A percentile compares a stretch with the other conserved stretches of the same genome.
phyloP scores from a whole-genome alignment of 35 echinoderm and acorn worm genomes.

The Ophiothrix spiculata region DNA sequence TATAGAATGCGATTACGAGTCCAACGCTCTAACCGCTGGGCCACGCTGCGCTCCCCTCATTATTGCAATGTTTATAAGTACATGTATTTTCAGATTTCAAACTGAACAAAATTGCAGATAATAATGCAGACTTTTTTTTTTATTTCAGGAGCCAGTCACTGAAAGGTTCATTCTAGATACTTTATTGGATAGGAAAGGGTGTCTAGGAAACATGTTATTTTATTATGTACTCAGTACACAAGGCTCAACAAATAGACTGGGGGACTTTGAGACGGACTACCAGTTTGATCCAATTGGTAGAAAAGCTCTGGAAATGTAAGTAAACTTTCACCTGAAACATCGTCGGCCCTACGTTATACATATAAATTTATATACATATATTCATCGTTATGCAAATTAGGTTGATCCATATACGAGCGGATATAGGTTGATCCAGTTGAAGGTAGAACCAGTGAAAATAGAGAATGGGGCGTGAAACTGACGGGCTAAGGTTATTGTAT shows the following conservation, averaged over 20 bases:
- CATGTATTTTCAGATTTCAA: no score
- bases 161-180: slow-evolving; percentile 50
- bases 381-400: not conserved
- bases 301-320: slow-evolving; percentile 57
- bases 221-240: slow-evolving; percentile 66
- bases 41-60: no score
- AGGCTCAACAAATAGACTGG: slow-evolving; percentile 72
- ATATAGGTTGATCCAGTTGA: not conserved
- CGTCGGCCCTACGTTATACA: not conserved
- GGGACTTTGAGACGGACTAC: slow-evolving; percentile 83
- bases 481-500: not conserved
- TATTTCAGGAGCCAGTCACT: slow-evolving; percentile 21
- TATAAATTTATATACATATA: not conserved
- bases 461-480: not conserved
- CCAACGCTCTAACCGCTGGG: no score
- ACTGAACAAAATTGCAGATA: no score
- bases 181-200: slow-evolving; percentile 54
- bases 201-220: slow-evolving; percentile 59
- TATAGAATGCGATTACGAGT: no score
- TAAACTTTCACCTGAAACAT: not conserved
- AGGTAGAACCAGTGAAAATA: not conserved
- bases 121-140: not conserved
- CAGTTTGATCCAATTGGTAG: slow-evolving; percentile 42
- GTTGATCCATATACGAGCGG: not conserved
- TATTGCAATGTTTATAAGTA: no score